Conservation (phyloP, 1,140 invertebrate species). For the Platyscapa corneri region DNA sequence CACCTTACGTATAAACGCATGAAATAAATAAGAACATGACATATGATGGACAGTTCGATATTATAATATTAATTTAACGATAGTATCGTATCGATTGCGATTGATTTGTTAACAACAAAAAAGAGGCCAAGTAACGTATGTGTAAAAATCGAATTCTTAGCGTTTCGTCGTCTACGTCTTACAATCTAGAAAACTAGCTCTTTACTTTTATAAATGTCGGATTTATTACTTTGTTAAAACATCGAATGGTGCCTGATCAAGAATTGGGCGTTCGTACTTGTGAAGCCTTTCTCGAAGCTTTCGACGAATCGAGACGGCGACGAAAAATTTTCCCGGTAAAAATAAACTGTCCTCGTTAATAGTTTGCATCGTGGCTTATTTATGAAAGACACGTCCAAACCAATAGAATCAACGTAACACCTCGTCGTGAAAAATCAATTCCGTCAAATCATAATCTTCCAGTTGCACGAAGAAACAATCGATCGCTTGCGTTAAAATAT, state of each 20-base stretch:
- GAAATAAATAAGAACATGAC: conserved; percentile 30
- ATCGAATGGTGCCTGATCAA: background rate
- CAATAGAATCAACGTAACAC: background rate
- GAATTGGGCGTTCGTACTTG: background rate
- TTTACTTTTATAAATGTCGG: background rate
- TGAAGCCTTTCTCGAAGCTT: background rate
- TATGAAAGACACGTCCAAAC: background rate
- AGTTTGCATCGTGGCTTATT: background rate
- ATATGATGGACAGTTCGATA: background rate
- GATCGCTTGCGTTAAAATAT: conserved; percentile 16
- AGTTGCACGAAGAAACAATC: conserved; percentile 13
- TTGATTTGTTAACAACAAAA: no score
- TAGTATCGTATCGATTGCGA: conserved; percentile 3
- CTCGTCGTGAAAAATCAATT: conserved; percentile 37
- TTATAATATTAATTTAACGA: conserved; percentile 2
- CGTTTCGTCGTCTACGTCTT: background rate
- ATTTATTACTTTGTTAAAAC: background rate
- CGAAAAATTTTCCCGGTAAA: background rate
- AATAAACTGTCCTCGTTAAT: conserved; percentile 1
- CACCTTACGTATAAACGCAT: conserved; percentile 17
- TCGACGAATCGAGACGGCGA: background rate
- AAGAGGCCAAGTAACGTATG: background rate
- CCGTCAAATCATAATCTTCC: conserved; percentile 14
- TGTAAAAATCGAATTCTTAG: conserved; percentile 28
- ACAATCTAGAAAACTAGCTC: conserved; percentile 14